Evolutionary conservation across 1,140 invertebrate genomes (phyloP), one percentile per base, ranked within the genome.

Genomic region (Grapholita molesta): DNA sequence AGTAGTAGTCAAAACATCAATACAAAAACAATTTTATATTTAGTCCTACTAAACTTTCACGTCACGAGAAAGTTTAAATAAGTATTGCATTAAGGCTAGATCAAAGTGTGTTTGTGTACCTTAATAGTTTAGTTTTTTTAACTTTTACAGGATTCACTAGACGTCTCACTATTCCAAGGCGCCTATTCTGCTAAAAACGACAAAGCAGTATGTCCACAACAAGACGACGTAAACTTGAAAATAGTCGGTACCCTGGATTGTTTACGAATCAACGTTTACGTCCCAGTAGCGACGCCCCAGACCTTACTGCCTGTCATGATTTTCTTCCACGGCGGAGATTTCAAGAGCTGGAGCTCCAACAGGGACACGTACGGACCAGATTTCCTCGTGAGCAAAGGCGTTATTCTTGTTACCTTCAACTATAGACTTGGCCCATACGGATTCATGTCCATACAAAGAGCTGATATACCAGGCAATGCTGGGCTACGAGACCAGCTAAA

Each of bases 271-370:
- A 70, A 70, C 48, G 28, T 70, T 0, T 64, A 70, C 30, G 69
- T 70, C 11, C 64, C 61, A 4, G 7, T 1, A n/a, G 21, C 33
- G 8, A 42, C 4, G 1, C 18, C 15, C 6, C n/a, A n/a, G 12
- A 33, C n/a, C 11, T 3, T 33, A 35, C 23, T 65, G 4, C 69
- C 42, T 23, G 48, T 70, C 1, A 21, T 70, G 11, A 91, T 96
- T 0, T 96, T 93, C 92, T 91, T 96, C 18, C 94, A 96, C 79
- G 95, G 95, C 0, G 96, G 96, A 9, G 92, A 90, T 15, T 95
- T 95, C 70, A 84, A 91, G 8, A 82, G 83, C 52, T 94, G 94
- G n/a, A 91, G 88, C n/a, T 90, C 89, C 15, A 88, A 90, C 70
- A 79, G 85, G 1, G 81, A 86, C 11, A 69, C 89, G 0, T 93